Evolutionary conservation across 2,888 invertebrate species (phyloP).

Genomic region (Acanthosoma haemorrhoidale): DNA sequence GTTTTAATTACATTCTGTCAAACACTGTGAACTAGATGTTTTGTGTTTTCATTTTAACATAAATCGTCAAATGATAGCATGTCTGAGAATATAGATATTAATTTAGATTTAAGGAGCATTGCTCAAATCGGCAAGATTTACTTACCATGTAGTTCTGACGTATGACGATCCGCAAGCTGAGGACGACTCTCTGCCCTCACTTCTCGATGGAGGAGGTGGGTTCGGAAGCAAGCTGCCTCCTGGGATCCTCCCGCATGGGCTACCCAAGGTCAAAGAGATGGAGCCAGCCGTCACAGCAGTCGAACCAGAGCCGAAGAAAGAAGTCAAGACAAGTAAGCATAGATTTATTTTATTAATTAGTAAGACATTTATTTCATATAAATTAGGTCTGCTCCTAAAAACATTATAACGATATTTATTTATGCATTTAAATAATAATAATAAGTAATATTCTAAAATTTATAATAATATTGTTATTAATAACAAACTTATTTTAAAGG

Average conservation of each 20-base stretch:
- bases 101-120: constrained; percentile 19
- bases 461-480: neutral
- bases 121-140: constrained; percentile 36
- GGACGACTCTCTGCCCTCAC: constrained; percentile 76
- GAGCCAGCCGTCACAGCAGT: constrained; percentile 83
- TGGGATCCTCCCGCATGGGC: constrained; percentile 83
- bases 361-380: too few species aligned
- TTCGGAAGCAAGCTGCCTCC: constrained; percentile 86
- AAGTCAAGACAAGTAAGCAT: constrained; percentile 47
- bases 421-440: neutral
- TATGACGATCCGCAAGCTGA: constrained; percentile 94
- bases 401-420: neutral
- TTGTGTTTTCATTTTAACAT: too few species aligned
- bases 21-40: too few species aligned
- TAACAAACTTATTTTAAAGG: neutral
- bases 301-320: constrained; percentile 62
- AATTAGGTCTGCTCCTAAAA: neutral
- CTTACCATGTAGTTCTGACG: constrained; percentile 81
- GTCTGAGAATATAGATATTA: too few species aligned
- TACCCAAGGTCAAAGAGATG: constrained; percentile 93
- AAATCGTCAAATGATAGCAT: too few species aligned
- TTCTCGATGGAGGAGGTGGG: constrained; percentile 53
- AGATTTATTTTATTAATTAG: neutral
- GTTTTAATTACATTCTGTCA: too few species aligned
- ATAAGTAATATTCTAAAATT: neutral